phyloP scores from a whole-genome alignment of 2,888 invertebrate species.

The Heliconius ismenius region DNA sequence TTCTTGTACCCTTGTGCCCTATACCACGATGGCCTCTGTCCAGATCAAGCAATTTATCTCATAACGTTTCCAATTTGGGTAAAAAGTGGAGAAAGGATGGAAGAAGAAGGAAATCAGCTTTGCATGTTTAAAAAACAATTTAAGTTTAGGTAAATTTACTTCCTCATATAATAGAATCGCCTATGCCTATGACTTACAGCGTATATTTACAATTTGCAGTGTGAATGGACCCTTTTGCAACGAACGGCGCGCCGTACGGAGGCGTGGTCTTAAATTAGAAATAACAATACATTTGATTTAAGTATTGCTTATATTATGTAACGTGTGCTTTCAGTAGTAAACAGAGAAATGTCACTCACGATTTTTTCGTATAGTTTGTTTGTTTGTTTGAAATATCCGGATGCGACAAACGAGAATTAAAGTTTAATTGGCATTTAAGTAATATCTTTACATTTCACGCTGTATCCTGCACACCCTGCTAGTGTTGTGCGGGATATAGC shows the following conservation, averaged over 20 bases:
- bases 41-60: no score
- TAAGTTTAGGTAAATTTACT: background rate
- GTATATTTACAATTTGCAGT: slow-evolving; percentile 34
- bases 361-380: background rate
- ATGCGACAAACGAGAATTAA: no score
- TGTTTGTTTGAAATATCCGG: background rate
- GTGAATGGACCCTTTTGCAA: slow-evolving; percentile 41
- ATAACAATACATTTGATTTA: slow-evolving; percentile 26
- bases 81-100: no score
- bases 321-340: slow-evolving; percentile 7
- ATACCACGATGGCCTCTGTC: no score
- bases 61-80: no score
- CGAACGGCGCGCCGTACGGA: slow-evolving; percentile 24
- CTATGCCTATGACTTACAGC: slow-evolving; percentile 21
- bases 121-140: background rate
- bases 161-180: slow-evolving; percentile 9
- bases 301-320: slow-evolving; percentile 19
- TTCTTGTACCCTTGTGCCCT: no score
- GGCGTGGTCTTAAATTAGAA: slow-evolving; percentile 38
- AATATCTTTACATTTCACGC: background rate
- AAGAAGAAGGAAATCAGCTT: no score
- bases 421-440: background rate
- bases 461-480: background rate
- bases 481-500: no score
- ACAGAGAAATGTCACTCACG: slow-evolving; percentile 17